Evolutionary conservation across 1,140 invertebrate genomes (phyloP).

Genomic region (Drosophila seguyi): DNA sequence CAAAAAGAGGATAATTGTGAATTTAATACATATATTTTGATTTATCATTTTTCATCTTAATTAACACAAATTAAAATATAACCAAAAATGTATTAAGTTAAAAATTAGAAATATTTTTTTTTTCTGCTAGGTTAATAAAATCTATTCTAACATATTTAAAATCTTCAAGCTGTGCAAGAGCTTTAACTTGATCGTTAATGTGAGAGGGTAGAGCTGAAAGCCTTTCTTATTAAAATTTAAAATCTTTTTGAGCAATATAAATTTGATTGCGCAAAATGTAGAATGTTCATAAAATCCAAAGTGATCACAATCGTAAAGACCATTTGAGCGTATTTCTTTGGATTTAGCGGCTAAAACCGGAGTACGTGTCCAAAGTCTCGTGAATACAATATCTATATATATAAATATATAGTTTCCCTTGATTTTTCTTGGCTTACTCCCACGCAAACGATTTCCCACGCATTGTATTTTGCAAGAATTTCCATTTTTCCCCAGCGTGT

Average conservation of each 20-base stretch:
- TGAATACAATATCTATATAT: constrained; percentile 22
- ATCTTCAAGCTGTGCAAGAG: too few relatives aligned
- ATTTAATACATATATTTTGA: too few relatives aligned
- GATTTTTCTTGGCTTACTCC: constrained; percentile 55
- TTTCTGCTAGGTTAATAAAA: too few relatives aligned
- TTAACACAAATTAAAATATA: too few relatives aligned
- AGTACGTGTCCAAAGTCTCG: constrained; percentile 36
- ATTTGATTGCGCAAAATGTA: not conserved
- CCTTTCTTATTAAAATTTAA: not conserved
- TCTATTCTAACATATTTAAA: too few relatives aligned
- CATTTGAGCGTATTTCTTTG: constrained; percentile 12
- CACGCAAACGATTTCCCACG: constrained; percentile 77
- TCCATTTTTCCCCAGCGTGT: constrained; percentile 74
- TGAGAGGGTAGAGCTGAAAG: too few relatives aligned
- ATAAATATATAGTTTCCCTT: constrained; percentile 59
- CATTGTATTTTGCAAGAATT: constrained; percentile 76
- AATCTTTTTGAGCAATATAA: not conserved
- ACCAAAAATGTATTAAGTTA: too few relatives aligned
- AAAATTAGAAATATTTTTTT: too few relatives aligned
- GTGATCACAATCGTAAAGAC: not conserved
- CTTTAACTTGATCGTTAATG: too few relatives aligned
- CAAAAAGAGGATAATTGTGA: too few relatives aligned
- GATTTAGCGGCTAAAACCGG: constrained; percentile 5
- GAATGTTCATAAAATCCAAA: not conserved
- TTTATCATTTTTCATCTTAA: too few relatives aligned